Base-by-base conservation (phyloP, 2,113 vertebrate genomes). In the Saccopteryx bilineata region DNA sequence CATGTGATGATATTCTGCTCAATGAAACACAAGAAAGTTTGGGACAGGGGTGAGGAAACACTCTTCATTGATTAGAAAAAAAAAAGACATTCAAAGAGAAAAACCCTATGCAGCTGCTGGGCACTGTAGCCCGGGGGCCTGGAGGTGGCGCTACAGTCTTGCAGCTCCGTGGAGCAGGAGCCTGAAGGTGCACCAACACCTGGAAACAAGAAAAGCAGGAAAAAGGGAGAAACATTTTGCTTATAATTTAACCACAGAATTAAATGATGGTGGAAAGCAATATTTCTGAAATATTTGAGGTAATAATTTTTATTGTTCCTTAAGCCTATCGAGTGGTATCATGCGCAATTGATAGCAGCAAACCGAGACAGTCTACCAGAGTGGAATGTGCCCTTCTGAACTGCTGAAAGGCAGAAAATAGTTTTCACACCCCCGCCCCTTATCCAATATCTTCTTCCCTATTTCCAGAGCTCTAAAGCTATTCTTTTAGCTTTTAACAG, bases 131-230 rank as follows among this genome's bases (percentile, higher is more conserved):
- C 14, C 0, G 7, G 54, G 54, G 48, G 10, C 24, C 86, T 46
- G 12, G 31, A 24, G 5, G 18, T 1, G 3, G 2, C 15, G 15
- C 12, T 3, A 13, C 4, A 33, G 10, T 2, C 61, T 58, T 15
- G 19, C 17, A 28, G 21, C 15, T 6, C 12, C 21, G 6, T 39
- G 52, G 54, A 85, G 31, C 19, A 4, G 39, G 26, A 24, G 13
- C 39, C 46, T 5, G 13, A 74, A 9, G 14, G 9, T 33, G 10
- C 46, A 1, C 15, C 11, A 54, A 24, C 0, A 56, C 18, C 19
- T 13, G 1, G 14, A 58, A 23, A 28, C 14, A 15, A 10, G 48
- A 86, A 39, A 63, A 65, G 17, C 56, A 48, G 10, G 24, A 11
- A 56, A 76, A 46, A 9, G 26, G 33, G 6, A 68, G 24, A 61